A percentile compares a stretch with the other conserved stretches of the same genome.
Evolutionary conservation across 1,140 invertebrate species (phyloP).

Genomic region (Zaprionus capensis): DNA sequence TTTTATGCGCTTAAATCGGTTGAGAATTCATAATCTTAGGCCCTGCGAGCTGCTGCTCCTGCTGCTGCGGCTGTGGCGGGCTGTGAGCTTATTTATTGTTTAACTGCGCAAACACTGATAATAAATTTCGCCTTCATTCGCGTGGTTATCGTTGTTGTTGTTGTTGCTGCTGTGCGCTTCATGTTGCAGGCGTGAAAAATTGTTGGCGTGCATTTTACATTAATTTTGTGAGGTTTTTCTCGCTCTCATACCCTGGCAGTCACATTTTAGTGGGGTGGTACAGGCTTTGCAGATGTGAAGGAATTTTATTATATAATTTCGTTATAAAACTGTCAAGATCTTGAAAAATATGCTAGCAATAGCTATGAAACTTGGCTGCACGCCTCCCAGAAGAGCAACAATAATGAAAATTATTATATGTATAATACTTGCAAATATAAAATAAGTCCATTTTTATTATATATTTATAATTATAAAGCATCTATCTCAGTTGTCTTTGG

Average conservation of each 20-base stretch:
- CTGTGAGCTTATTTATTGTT: constrained; percentile 50
- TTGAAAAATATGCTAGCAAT: background rate
- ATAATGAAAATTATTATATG: background rate
- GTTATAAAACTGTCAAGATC: background rate
- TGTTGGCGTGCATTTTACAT: constrained; percentile 54
- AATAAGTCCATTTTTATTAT: background rate
- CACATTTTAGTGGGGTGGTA: background rate
- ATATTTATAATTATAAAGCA: too few relatives aligned
- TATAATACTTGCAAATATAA: background rate
- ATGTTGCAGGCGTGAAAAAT: constrained; percentile 56
- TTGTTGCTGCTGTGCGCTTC: constrained; percentile 22
- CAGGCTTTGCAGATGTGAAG: background rate
- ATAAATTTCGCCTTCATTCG: constrained; percentile 48
- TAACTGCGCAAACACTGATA: constrained; percentile 53
- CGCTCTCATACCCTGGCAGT: background rate
- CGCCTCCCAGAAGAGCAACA: background rate
- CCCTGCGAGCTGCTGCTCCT: constrained; percentile 3
- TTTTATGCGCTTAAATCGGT: constrained; percentile 40
- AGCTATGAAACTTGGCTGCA: background rate
- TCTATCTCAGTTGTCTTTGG: background rate
- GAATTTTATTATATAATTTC: background rate
- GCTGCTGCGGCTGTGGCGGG: background rate
- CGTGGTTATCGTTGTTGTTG: constrained; percentile 10
- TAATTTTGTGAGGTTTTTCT: constrained; percentile 26
- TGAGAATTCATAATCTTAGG: constrained; percentile 47